Evolutionary conservation across 53 echinoderm and acorn worm species (phyloP).

Genomic region (Hippasteria phrygiana): DNA sequence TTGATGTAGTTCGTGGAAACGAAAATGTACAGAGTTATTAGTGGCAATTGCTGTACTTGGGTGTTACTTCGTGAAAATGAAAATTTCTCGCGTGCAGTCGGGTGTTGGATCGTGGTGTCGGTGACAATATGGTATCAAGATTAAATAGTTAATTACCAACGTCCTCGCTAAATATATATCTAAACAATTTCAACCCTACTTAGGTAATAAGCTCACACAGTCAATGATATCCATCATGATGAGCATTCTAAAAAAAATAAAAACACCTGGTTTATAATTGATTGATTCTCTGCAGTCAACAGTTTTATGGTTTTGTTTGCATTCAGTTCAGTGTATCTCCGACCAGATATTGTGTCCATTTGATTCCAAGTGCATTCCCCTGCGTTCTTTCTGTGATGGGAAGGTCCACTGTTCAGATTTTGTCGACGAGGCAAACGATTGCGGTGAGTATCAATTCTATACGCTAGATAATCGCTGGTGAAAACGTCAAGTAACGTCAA

Average conservation of each 20-base stretch:
- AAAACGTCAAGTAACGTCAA: neutral
- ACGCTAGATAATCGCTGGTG: neutral
- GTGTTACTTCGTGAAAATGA: too few relatives aligned
- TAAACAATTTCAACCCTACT: too few relatives aligned
- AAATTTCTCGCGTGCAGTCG: too few relatives aligned
- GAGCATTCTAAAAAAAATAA: neutral
- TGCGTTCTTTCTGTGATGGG: neutral
- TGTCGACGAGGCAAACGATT: neutral
- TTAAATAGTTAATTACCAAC: too few relatives aligned
- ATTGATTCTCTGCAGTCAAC: neutral
- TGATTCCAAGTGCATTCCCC: neutral
- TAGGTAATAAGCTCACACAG: too few relatives aligned
- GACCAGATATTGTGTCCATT: neutral
- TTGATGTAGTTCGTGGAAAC: too few relatives aligned
- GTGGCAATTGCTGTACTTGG: too few relatives aligned
- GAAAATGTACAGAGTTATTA: too few relatives aligned
- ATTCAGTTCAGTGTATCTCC: neutral
- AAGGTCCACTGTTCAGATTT: slow-evolving; percentile 4
- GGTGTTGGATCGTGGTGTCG: too few relatives aligned
- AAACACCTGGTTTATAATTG: neutral
- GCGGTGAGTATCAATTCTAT: slow-evolving; percentile 2
- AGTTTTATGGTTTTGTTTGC: neutral
- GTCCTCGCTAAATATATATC: too few relatives aligned
- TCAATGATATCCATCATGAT: too few relatives aligned
- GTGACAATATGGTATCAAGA: too few relatives aligned